Percentiles rank a stretch among this genome's conserved stretches.
These are phyloP conservation scores for Drosophila stalkeri DNA, from an alignment of 2,888 invertebrate genomes.

Conservation along the genomic window DNA sequence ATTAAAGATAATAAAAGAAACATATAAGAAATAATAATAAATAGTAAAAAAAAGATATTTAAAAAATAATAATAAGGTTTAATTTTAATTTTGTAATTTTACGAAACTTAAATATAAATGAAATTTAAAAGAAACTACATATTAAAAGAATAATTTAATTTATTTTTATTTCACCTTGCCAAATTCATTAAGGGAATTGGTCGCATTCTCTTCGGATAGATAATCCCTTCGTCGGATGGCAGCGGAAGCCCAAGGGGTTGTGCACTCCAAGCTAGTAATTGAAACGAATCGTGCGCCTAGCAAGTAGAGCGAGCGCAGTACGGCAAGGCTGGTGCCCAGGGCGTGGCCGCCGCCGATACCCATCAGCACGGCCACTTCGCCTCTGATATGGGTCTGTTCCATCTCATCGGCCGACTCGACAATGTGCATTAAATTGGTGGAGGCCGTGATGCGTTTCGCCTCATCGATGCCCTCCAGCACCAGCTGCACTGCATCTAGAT, in stretches of 20 bases:
- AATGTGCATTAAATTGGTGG: slow-evolving; percentile 86
- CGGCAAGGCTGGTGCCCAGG: slow-evolving; percentile 89
- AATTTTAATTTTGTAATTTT: too few relatives aligned
- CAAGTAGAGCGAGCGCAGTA: slow-evolving; percentile 88
- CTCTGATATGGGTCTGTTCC: slow-evolving; percentile 87
- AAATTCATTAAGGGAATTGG: slow-evolving; percentile 84
- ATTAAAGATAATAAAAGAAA: too few relatives aligned
- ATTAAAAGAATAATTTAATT: not conserved
- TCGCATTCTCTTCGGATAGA: slow-evolving; percentile 83
- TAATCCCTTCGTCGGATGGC: slow-evolving; percentile 82
- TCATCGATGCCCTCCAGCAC: slow-evolving; percentile 89
- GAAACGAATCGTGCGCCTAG: slow-evolving; percentile 89
- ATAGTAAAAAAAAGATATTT: too few relatives aligned
- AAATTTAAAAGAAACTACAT: not conserved
- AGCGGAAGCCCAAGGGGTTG: slow-evolving; percentile 88
- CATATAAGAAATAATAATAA: too few relatives aligned
- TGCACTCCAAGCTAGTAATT: slow-evolving; percentile 88
- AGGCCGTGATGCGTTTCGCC: slow-evolving; percentile 87
- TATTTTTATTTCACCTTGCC: slow-evolving; percentile 83
- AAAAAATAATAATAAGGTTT: too few relatives aligned
- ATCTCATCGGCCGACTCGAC: slow-evolving; percentile 87
- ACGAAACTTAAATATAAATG: not conserved
- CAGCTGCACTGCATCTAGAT: slow-evolving; percentile 88
- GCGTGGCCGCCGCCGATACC: slow-evolving; percentile 89
- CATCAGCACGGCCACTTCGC: slow-evolving; percentile 88